phyloP scores from a whole-genome alignment of 1,140 invertebrate species.

The Drosophila micromelanica region DNA sequence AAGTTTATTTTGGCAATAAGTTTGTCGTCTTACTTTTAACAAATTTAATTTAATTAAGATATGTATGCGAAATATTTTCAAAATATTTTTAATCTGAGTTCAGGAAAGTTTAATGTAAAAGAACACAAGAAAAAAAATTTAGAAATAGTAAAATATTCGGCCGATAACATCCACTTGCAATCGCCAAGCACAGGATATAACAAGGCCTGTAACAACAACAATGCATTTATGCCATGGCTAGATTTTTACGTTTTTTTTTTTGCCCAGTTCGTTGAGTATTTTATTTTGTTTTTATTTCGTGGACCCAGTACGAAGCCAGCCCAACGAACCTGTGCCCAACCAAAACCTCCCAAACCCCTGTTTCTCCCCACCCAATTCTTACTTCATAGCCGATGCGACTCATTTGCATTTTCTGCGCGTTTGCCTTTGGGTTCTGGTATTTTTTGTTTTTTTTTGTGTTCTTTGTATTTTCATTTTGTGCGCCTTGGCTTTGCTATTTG shows the following conservation, averaged over 20 bases:
- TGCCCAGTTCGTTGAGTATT: slow-evolving; percentile 26
- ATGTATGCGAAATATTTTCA: too few species aligned
- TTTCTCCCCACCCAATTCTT: slow-evolving; percentile 7
- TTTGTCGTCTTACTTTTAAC: too few species aligned
- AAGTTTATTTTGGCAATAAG: too few species aligned
- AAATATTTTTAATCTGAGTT: too few species aligned
- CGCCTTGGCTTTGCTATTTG: slow-evolving; percentile 39
- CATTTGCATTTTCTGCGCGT: slow-evolving; percentile 74
- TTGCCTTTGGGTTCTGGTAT: slow-evolving; percentile 45
- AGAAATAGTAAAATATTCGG: too few species aligned
- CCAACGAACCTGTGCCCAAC: slow-evolving; percentile 46
- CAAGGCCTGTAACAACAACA: slow-evolving; percentile 31
- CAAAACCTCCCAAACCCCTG: neutral
- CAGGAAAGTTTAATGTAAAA: too few species aligned
- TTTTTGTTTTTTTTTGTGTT: slow-evolving; percentile 25
- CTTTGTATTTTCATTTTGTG: slow-evolving; percentile 38
- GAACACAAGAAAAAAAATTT: too few species aligned
- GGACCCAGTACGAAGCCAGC: slow-evolving; percentile 18
- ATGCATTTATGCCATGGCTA: slow-evolving; percentile 55
- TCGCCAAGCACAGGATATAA: neutral
- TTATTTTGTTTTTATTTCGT: slow-evolving; percentile 64
- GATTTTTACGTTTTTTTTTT: slow-evolving; percentile 13
- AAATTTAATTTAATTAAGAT: too few species aligned
- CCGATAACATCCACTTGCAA: neutral
- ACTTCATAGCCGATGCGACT: slow-evolving; percentile 49